phyloP scores from a whole-genome alignment of 2,797 vertebrate species.

The Botia almorhae region DNA sequence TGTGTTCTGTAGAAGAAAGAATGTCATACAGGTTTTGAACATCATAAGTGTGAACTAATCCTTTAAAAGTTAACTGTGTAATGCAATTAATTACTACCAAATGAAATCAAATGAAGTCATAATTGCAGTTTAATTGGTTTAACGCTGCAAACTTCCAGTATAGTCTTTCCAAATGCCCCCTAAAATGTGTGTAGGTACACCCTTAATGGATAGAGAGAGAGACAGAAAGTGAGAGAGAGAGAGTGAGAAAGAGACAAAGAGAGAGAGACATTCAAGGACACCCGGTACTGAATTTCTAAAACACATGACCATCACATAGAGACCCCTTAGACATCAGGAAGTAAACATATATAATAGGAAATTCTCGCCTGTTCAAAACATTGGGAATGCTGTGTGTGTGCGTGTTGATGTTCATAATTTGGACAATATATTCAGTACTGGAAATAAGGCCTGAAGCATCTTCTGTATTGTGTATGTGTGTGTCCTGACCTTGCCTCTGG shows the following conservation, averaged over 20 bases:
- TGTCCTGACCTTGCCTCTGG: constrained; percentile 53
- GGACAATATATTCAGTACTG: constrained; percentile 33
- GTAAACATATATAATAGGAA: constrained; percentile 14
- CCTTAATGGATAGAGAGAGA: not conserved
- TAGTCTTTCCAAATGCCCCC: not conserved
- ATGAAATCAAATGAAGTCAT: too few species aligned
- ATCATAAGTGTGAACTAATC: too few species aligned
- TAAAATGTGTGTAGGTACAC: not conserved
- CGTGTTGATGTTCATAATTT: constrained; percentile 18
- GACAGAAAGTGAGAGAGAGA: not conserved
- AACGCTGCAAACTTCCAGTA: not conserved
- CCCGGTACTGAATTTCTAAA: not conserved
- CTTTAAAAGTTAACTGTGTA: too few species aligned
- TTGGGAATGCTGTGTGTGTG: not conserved
- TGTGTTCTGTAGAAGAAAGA: too few species aligned
- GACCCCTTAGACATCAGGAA: constrained; percentile 16
- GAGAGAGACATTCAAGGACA: constrained; percentile 9
- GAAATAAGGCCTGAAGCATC: constrained; percentile 30
- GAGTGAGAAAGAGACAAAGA: too few species aligned
- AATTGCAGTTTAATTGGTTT: not conserved
- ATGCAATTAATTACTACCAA: too few species aligned
- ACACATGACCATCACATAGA: constrained; percentile 5
- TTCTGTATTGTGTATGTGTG: constrained; percentile 24
- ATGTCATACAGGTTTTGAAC: too few species aligned
- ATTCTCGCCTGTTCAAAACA: constrained; percentile 6